A percentile compares a stretch with the other conserved stretches of the same genome.
phyloP scores from a whole-genome alignment of 35 echinoderm and acorn worm genomes.

The Apostichopus parvimensis region DNA sequence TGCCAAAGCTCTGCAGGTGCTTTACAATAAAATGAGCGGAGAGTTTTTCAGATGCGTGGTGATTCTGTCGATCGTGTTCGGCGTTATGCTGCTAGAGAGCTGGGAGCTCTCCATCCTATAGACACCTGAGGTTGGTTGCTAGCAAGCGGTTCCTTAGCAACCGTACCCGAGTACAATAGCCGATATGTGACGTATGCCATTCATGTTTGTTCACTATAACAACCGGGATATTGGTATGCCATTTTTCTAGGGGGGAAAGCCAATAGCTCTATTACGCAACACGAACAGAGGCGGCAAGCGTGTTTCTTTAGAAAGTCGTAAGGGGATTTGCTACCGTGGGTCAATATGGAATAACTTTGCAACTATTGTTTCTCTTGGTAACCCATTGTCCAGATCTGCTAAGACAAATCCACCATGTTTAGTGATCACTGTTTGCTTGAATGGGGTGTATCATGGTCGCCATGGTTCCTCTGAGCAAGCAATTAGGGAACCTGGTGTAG shows the following conservation, averaged over 20 bases:
- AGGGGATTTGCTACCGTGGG: background rate
- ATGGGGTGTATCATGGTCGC: background rate
- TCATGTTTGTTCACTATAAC: conserved; percentile 10
- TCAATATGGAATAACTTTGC: conserved; percentile 2
- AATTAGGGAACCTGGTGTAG: too few species aligned
- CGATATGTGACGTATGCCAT: background rate
- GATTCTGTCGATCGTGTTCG: background rate
- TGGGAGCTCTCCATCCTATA: background rate
- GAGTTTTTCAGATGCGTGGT: background rate
- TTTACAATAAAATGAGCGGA: background rate
- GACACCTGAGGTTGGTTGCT: background rate
- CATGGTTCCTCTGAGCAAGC: background rate
- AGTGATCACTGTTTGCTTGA: background rate
- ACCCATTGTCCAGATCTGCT: background rate
- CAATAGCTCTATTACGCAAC: conserved; percentile 22
- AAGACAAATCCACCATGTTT: background rate
- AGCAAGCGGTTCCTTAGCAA: background rate
- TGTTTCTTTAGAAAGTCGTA: background rate
- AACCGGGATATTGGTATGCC: background rate
- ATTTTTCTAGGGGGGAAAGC: background rate
- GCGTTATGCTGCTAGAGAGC: background rate
- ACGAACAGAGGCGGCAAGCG: background rate
- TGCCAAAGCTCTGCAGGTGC: background rate
- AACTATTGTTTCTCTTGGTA: conserved; percentile 12
- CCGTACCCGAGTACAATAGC: background rate